These are phyloP conservation scores for Camponotus floridanus DNA, from an alignment of 1,140 invertebrate genomes.

Conservation along the genomic window DNA sequence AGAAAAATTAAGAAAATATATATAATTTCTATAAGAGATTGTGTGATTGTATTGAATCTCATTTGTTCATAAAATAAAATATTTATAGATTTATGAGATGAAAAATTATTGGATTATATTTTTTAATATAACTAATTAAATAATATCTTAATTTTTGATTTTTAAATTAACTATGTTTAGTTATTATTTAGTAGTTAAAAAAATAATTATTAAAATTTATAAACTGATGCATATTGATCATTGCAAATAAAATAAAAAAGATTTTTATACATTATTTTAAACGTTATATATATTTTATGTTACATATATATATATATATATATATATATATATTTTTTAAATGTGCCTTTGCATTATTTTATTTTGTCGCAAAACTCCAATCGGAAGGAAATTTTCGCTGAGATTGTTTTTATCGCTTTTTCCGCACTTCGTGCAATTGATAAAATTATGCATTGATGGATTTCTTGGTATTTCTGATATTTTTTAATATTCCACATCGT, in stretches of 20 bases:
- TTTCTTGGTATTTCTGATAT: slow-evolving; percentile 56
- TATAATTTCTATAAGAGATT: too few species aligned
- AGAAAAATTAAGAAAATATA: not conserved
- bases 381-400: slow-evolving; percentile 17
- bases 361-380: slow-evolving; percentile 35
- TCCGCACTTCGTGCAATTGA: slow-evolving; percentile 27
- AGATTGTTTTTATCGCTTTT: slow-evolving; percentile 36
- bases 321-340: too few species aligned
- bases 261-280: slow-evolving; percentile 10
- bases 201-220: not conserved
- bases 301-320: too few species aligned
- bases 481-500: slow-evolving; percentile 58
- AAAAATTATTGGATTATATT: not conserved
- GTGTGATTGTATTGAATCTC: too few species aligned
- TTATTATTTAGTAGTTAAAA: not conserved
- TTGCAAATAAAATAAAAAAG: not conserved
- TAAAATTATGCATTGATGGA: slow-evolving; percentile 57
- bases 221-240: not conserved
- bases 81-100: not conserved
- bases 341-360: slow-evolving; percentile 12
- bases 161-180: not conserved
- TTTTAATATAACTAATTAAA: not conserved
- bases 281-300: too few species aligned
- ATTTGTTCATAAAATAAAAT: not conserved
- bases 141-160: not conserved